Percentiles rank a stretch among this genome's conserved stretches.
phyloP scores from a whole-genome alignment of 2,888 invertebrate species.

The Oeneis ivallda region DNA sequence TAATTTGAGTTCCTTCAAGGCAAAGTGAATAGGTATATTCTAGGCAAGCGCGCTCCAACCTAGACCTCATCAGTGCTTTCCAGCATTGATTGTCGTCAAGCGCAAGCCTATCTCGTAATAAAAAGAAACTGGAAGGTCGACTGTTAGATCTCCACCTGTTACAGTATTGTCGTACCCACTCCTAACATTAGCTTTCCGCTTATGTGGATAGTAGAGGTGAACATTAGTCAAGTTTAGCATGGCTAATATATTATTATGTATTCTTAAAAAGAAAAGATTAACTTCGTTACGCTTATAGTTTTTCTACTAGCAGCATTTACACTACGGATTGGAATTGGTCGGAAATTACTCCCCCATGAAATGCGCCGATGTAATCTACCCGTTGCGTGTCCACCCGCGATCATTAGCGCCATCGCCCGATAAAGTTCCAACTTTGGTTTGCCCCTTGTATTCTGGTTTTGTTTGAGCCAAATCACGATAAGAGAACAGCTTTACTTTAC shows the following conservation, averaged over 20 bases:
- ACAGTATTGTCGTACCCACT: too few species aligned
- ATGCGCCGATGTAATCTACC: constrained; percentile 22
- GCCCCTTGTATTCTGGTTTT: constrained; percentile 4
- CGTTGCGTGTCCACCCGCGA: constrained; percentile 22
- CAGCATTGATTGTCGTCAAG: too few species aligned
- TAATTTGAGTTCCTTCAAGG: too few species aligned
- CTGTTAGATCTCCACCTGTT: too few species aligned
- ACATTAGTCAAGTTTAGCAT: too few species aligned
- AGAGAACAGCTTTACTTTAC: neutral
- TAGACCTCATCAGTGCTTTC: too few species aligned
- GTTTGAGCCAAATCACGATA: neutral
- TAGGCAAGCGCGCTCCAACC: too few species aligned
- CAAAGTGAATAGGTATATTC: too few species aligned
- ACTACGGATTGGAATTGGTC: constrained; percentile 3
- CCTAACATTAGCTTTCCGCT: too few species aligned
- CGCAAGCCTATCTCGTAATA: too few species aligned
- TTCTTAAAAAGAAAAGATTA: constrained; percentile 1
- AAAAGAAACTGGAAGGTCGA: too few species aligned
- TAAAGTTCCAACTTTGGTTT: constrained; percentile 4
- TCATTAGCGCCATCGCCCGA: constrained; percentile 20
- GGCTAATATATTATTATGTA: neutral
- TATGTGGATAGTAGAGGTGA: too few species aligned
- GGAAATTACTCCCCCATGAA: constrained; percentile 21
- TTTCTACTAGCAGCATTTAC: constrained; percentile 14
- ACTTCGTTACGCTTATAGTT: constrained; percentile 10